Conservation (phyloP, 2,797 vertebrate species). For the Gymnopithys bicolor region DNA sequence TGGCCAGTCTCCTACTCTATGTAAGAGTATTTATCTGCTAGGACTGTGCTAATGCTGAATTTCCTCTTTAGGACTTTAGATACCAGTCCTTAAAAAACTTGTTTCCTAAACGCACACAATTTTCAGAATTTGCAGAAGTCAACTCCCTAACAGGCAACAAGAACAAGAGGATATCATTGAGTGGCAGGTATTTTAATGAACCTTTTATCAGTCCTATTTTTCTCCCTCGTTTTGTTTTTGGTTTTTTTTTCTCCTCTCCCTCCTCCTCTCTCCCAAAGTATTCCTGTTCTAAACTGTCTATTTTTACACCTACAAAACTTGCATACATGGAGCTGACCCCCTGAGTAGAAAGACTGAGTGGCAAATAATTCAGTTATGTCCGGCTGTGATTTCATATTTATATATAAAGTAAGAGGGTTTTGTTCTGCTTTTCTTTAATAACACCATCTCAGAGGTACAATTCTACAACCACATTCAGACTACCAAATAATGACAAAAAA, state of each 20-base stretch:
- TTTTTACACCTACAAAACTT: not conserved
- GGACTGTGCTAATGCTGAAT: not conserved
- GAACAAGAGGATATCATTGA: not conserved
- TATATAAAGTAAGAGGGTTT: not conserved
- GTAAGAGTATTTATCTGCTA: not conserved
- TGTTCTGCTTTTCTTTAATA: not conserved
- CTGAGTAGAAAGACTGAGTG: not conserved
- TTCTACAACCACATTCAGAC: not conserved
- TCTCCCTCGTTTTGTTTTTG: not conserved
- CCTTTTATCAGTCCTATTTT: not conserved
- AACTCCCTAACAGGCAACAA: not conserved
- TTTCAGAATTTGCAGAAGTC: not conserved
- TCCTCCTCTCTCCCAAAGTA: not conserved
- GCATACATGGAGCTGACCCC: not conserved
- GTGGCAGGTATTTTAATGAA: not conserved
- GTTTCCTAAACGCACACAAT: not conserved
- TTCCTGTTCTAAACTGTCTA: not conserved
- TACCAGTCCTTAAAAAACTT: not conserved
- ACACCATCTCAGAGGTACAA: not conserved
- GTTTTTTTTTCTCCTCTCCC: not conserved
- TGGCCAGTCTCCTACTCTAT: accelerated
- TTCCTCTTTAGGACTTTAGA: not conserved
- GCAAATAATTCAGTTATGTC: not conserved
- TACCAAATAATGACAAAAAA: not conserved
- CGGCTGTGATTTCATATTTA: not conserved